Base-by-base conservation (phyloP, 1,140 invertebrate species). In the Anoplolepis gracilipes region DNA sequence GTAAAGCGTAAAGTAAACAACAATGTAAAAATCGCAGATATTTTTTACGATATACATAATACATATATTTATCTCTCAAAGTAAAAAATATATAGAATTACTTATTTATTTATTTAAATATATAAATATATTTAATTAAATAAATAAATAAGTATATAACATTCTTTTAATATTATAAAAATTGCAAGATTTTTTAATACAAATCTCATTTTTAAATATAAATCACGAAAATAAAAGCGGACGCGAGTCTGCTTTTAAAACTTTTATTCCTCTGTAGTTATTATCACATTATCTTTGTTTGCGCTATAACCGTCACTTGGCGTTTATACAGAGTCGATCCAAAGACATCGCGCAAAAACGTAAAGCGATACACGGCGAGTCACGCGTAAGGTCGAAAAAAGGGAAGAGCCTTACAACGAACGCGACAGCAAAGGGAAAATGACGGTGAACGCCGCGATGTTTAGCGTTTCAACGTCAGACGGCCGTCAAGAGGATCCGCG, bases 381-480 rank as follows among this genome's bases (percentile, higher is more conserved):
- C n/a, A 55, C 13, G 73, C 62, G 49, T 69, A 79, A 70, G 42
- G 22, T 36, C 53, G 42, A 39, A 42, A 64, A 65, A 73, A 33
- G 53, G 16, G 8, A n/a, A 76, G 16, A 25, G 61, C 59, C 22
- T 82, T 70, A 64, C 36, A 57, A 57, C 78, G 28, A 13, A 30
- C 64, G 30, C 6, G 46, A 59, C 65, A 42, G 81, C 57, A 77
- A 84, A 84, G 72, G 16, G 77, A 78, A 88, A 85, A 92, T 88
- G 82, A 90, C 91, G 75, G 65, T 90, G 90, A 92, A 91, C 90
- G 87, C 46, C 75, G 59, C 73, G 69, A 79, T 88, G 86, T 92
- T 90, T 92, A 92, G 57, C 87, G 87, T 88, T 85, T 57, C 75
- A 84, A 70, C 76, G 75, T 82, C 49, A 85, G 85, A 85, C 73